Base-by-base conservation (phyloP, 2,888 invertebrate species). In the Catotricha subobsoleta region DNA sequence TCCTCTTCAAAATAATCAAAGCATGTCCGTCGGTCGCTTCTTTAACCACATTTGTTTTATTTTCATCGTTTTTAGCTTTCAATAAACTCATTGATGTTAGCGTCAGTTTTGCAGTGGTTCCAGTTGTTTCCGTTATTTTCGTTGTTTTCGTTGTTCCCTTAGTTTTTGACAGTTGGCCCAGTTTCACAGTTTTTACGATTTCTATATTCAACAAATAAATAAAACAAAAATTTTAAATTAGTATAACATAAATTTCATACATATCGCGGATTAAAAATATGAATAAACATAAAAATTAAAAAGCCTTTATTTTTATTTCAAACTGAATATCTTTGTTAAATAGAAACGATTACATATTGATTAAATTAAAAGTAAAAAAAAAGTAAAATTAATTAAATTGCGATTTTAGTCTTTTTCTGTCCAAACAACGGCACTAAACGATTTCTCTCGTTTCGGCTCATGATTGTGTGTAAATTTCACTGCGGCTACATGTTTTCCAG, bases 381-480 rank as follows among this genome's bases (percentile, higher is more conserved):
- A 27, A 21, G 42, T 48, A 7, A 33, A 10, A 33, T 33, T 7
- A 33, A 33, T 6, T 8, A 25, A 25, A 31, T 9, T 9, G 7
- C n/a, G 6, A 31, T 16, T 18, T 5, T 6, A 39, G 13, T 8
- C 7, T 10, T 36, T 30, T 27, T 35, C 35, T 41, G 28, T 42
- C 51, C 50, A 51, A 36, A 45, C 18, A 44, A 48, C 46, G 12
- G 54, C 50, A 31, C 45, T 39, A 46, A 46, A 53, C 31, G 48
- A 44, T 43, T 45, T 52, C 8, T 45, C 49, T 3, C 34, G 15
- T 28, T 48, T 51, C 1, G 55, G 49, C 1, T 43, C 39, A 47
- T 62, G 62, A 48, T 57, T 61, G 46, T 62, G 62, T 15, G 40
- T 34, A 3, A 54, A 54, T 25, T 50, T 51, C 7, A 52, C 42